Percentiles rank a stretch among this genome's conserved stretches.
Evolutionary conservation across 2,113 vertebrate genomes (phyloP).

Genomic region (Accipiter cooperii): DNA sequence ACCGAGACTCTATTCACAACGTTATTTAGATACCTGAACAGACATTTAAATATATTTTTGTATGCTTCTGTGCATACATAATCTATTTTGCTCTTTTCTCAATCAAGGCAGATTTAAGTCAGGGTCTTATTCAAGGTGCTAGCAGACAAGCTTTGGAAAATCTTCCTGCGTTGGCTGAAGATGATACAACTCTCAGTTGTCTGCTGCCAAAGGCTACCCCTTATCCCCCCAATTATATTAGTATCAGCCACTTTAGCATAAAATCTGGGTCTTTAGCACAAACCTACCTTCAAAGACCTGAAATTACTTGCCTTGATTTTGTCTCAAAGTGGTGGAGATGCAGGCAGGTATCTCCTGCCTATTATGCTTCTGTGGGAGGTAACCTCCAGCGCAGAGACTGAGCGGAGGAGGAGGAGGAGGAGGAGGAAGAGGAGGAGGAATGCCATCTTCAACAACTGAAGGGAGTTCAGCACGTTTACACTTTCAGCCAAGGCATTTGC

Average conservation of each 20-base stretch:
- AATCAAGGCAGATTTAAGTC: slow-evolving; percentile 15
- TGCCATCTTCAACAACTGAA: not conserved
- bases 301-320: not conserved
- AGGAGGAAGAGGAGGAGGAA: not conserved
- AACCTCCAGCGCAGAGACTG: not conserved
- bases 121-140: slow-evolving; percentile 8
- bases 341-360: not conserved
- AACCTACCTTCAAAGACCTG: slow-evolving; percentile 16
- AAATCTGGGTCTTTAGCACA: slow-evolving; percentile 18
- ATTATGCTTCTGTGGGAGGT: not conserved
- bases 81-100: slow-evolving; percentile 1
- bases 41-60: not conserved
- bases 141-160: slow-evolving; percentile 12
- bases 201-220: slow-evolving; percentile 48
- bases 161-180: not conserved
- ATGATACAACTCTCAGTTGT: not conserved
- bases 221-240: not conserved
- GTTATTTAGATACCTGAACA: not conserved
- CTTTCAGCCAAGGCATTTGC: not conserved
- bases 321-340: not conserved
- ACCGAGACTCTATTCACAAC: not conserved
- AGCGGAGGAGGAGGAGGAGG: not conserved
- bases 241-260: not conserved
- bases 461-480: not conserved
- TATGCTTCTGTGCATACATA: not conserved